Conservation (phyloP, 2,797 vertebrate genomes). For the Gymnothorax javanicus region DNA sequence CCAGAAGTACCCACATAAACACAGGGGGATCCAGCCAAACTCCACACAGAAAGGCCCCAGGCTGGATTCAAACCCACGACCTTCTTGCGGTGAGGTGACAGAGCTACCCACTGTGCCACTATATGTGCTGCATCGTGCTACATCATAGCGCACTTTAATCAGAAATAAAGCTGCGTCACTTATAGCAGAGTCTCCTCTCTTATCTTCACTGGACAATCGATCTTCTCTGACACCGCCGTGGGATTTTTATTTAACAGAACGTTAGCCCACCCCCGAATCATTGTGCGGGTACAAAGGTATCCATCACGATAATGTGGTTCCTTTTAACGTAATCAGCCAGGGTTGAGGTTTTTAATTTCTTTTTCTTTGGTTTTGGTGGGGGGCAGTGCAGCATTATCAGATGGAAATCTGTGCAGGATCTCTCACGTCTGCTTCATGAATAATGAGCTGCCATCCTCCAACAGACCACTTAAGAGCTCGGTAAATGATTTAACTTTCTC, state of each 20-base stretch:
- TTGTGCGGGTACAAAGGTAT: conserved; percentile 22
- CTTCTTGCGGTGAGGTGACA: no score
- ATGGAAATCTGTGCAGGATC: conserved; percentile 8
- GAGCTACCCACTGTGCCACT: no score
- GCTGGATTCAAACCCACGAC: no score
- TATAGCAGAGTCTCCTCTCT: not conserved
- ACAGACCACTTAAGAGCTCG: not conserved
- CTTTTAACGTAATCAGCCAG: conserved; percentile 31
- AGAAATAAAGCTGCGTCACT: not conserved
- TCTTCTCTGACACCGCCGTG: not conserved
- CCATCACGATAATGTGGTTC: conserved; percentile 29
- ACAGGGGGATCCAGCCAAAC: no score
- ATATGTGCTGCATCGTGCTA: not conserved
- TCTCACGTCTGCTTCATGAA: not conserved
- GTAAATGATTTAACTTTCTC: conserved; percentile 2
- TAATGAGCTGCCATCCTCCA: conserved; percentile 8
- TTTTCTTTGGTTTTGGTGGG: not conserved
- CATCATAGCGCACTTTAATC: not conserved
- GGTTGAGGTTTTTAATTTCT: not conserved
- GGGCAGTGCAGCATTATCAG: not conserved
- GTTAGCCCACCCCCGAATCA: conserved; percentile 14
- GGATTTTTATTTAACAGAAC: conserved; percentile 23
- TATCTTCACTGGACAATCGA: conserved; percentile 18
- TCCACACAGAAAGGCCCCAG: no score
- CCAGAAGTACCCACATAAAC: no score